Evolutionary conservation across 37 sponge, comb jelly and placozoan species (phyloP), one percentile per base, ranked within the genome.

Genomic region (Halichondria panicea): DNA sequence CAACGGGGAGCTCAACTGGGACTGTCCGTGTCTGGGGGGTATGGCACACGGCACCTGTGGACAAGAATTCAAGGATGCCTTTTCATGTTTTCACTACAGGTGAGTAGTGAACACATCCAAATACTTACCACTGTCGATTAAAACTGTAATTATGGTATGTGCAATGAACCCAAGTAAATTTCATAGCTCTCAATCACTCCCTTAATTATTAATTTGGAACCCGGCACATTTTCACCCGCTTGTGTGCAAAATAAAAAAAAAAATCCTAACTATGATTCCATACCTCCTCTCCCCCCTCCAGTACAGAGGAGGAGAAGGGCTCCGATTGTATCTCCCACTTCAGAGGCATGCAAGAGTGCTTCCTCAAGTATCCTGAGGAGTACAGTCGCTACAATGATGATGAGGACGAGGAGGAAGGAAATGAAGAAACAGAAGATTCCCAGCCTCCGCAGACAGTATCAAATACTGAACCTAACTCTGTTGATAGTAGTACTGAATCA

Each of bases 1-100:
- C 50, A 89, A 59, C 59, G 96, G 96, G 11, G 93, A 92, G 42
- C 86, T 96, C 52, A 96, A 96, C 82, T 96, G 96, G 96, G 93
- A 96, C 57, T 96, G 96, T 39, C 96, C 93, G 25, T 96, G 96
- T 75, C 80, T 96, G 40, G 93, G 90, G 13, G 96, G 88, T 30
- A 87, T 96, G 87, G 64, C 90, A 7, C 52, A 75, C 15, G 89
- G 90, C 1, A 84, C 96, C 5, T 96, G 96, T 77, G 96, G 88
- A 54, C 72, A 81, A 41, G 90, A 89, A 54, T 96, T 96, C 74
- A 85, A 75, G 65, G 69, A 61, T 7, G 89, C 96, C 27, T 96
- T 96, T 68, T 76, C 81, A 5, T 96, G 96, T 46, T 96, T 96
- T 66, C 88, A 86, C 73, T 80, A 85, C 61, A 89, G 77, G 62